These are phyloP conservation scores for Cheilosia soror DNA, from an alignment of 2,888 invertebrate species.

Conservation along the genomic window DNA sequence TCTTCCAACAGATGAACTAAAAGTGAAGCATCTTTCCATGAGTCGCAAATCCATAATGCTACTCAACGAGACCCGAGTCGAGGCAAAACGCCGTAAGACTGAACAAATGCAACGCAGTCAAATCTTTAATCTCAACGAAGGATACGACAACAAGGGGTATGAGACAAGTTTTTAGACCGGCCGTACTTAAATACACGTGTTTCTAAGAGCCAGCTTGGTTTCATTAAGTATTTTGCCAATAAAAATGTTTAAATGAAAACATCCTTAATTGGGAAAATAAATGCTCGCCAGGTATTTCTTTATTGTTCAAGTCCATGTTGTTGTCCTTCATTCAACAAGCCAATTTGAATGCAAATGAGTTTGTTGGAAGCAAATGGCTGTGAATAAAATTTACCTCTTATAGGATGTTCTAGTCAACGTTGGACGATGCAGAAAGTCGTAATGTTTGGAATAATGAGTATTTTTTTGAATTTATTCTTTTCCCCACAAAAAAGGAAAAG, in stretches of 20 bases:
- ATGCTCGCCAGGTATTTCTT: not conserved
- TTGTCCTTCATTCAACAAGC: not conserved
- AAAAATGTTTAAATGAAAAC: slow-evolving; percentile 3
- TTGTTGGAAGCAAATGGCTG: slow-evolving; percentile 3
- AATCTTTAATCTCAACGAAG: slow-evolving; percentile 77
- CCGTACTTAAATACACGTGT: not conserved
- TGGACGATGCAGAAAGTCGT: slow-evolving; percentile 8
- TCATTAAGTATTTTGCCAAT: slow-evolving; percentile 8
- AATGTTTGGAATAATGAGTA: slow-evolving; percentile 9
- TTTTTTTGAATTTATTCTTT: slow-evolving; percentile 33
- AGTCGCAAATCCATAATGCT: slow-evolving; percentile 82
- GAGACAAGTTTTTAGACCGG: slow-evolving; percentile 73
- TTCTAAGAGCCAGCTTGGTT: not conserved
- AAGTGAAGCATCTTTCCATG: slow-evolving; percentile 80
- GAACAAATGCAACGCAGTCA: slow-evolving; percentile 76
- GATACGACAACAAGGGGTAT: slow-evolving; percentile 79
- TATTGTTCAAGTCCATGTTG: not conserved
- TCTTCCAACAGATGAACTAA: slow-evolving; percentile 77
- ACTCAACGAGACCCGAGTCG: slow-evolving; percentile 79
- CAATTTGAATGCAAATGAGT: slow-evolving; percentile 43
- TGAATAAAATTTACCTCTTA: slow-evolving; percentile 1
- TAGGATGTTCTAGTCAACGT: not conserved
- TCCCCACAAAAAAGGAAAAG: not conserved
- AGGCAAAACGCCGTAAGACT: slow-evolving; percentile 79
- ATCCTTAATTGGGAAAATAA: not conserved